These are phyloP conservation scores for Morpho achilles DNA, from an alignment of 2,888 invertebrate genomes.

Conservation along the genomic window DNA sequence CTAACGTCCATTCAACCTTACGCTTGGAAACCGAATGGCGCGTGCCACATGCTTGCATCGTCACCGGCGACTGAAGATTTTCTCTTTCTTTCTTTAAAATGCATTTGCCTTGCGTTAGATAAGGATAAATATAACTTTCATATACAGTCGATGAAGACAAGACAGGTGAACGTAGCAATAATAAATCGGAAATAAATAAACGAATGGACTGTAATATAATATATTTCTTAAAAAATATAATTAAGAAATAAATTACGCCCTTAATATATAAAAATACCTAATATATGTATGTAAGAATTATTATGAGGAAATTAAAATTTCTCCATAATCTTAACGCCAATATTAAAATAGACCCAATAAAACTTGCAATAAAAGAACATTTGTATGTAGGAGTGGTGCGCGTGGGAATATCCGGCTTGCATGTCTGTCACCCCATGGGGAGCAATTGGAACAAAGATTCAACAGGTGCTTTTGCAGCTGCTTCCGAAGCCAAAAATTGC, in stretches of 20 bases:
- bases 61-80: conserved; percentile 41
- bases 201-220: neutral
- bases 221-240: neutral
- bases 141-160: conserved; percentile 47
- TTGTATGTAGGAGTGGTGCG: conserved; percentile 41
- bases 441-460: conserved; percentile 45
- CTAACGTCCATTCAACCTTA: conserved; percentile 50
- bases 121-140: conserved; percentile 53
- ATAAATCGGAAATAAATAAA: conserved; percentile 17
- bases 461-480: conserved; percentile 59
- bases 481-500: conserved; percentile 57
- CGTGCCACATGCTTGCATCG: conserved; percentile 68
- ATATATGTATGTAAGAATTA: too few species aligned
- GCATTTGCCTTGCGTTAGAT: conserved; percentile 44
- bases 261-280: too few species aligned
- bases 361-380: conserved; percentile 29
- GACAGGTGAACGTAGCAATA: conserved; percentile 59
- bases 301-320: too few species aligned
- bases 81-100: conserved; percentile 59
- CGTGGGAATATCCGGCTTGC: conserved; percentile 69
- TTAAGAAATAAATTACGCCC: neutral
- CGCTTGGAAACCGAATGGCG: conserved; percentile 73
- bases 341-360: conserved; percentile 12
- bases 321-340: neutral
- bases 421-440: conserved; percentile 33